A percentile compares a stretch with the other conserved stretches of the same genome.
phyloP scores from a whole-genome alignment of 2,888 invertebrate genomes.

The Helobdella robusta region DNA sequence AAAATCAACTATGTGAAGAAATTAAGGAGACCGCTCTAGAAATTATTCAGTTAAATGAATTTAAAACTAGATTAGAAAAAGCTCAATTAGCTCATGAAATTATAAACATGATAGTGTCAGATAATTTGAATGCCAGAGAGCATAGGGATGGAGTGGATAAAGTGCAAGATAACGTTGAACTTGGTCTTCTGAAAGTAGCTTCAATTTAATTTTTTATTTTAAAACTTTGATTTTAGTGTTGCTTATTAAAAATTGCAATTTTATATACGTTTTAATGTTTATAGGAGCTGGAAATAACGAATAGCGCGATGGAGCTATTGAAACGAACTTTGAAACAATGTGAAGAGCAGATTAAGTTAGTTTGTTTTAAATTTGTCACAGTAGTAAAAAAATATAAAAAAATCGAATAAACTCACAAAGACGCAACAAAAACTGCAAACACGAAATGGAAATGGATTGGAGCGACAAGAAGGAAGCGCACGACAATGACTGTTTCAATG shows the following conservation, averaged over 20 bases:
- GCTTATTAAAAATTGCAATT: not conserved
- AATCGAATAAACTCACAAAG: too few species aligned
- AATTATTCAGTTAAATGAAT: conserved; percentile 17
- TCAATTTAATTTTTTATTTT: not conserved
- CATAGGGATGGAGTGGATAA: conserved; percentile 47
- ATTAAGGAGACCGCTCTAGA: conserved; percentile 9
- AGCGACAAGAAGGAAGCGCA: conserved; percentile 76
- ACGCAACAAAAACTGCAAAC: conserved; percentile 69
- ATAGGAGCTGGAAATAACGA: conserved; percentile 50
- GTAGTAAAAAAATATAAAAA: not conserved
- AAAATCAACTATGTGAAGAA: conserved; percentile 37
- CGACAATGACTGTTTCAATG: conserved; percentile 63
- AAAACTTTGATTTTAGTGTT: not conserved
- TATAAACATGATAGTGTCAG: conserved; percentile 49
- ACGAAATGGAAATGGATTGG: conserved; percentile 77
- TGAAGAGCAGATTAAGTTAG: conserved; percentile 48
- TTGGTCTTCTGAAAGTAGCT: conserved; percentile 46
- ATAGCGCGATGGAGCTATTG: conserved; percentile 49
- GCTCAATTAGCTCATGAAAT: conserved; percentile 46
- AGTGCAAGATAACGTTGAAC: conserved; percentile 49
- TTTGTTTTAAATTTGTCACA: conserved; percentile 5
- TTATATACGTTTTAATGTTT: conserved; percentile 31
- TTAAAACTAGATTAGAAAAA: conserved; percentile 41
- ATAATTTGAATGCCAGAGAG: conserved; percentile 48
- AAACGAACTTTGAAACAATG: conserved; percentile 47